These are phyloP conservation scores for Holothuria scabra DNA, from an alignment of 53 echinoderm and acorn worm genomes.

Conservation along the genomic window DNA sequence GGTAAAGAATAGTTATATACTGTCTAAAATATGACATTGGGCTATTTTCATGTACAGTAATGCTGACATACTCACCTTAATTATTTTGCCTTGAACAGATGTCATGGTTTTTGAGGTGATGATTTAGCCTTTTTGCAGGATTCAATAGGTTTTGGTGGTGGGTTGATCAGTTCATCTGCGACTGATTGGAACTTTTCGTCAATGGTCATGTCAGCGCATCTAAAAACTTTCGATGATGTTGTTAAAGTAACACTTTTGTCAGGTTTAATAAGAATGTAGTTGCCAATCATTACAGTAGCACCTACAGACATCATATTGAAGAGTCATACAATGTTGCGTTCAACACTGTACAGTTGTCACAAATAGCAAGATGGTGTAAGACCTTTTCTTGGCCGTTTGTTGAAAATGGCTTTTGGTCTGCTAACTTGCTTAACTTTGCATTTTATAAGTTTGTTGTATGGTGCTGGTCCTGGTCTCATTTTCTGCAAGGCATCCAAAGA, in stretches of 20 bases:
- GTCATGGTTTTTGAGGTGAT: background rate
- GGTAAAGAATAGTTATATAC: too few relatives aligned
- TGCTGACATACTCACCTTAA: too few relatives aligned
- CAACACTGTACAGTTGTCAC: background rate
- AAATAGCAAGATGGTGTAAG: constrained; percentile 7
- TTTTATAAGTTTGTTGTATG: background rate
- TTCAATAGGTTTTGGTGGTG: background rate
- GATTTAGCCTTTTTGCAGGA: background rate
- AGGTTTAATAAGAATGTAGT: constrained; percentile 3
- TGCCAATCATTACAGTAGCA: background rate
- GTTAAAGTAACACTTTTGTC: background rate
- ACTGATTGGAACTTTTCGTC: background rate
- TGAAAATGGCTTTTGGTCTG: background rate
- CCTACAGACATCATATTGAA: background rate
- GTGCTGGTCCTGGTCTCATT: background rate
- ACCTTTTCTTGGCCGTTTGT: constrained; percentile 13
- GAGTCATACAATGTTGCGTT: background rate
- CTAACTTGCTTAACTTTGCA: background rate
- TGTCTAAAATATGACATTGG: too few relatives aligned
- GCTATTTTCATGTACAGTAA: too few relatives aligned
- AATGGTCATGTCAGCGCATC: constrained; percentile 1
- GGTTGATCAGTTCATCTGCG: background rate
- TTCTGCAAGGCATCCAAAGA: too few relatives aligned
- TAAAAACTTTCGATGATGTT: constrained; percentile 17
- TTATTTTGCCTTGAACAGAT: too few relatives aligned